These are phyloP conservation scores for Propithecus perrieri DNA, from an alignment of 2,797 vertebrate species.

Conservation along the genomic window DNA sequence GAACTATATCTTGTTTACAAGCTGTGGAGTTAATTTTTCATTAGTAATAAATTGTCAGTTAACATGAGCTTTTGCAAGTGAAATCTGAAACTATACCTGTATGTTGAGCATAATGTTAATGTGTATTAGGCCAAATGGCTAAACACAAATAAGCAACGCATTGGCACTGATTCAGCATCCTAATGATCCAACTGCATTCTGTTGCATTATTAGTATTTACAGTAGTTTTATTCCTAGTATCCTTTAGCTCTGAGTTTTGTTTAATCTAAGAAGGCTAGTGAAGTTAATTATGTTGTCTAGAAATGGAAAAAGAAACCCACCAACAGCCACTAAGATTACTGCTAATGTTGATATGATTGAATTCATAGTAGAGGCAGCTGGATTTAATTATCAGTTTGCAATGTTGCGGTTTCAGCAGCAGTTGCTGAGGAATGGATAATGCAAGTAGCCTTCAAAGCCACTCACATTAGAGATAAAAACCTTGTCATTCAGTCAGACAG, in stretches of 20 bases:
- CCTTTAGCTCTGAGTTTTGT: slow-evolving; percentile 79
- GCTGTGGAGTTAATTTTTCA: slow-evolving; percentile 34
- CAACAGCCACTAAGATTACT: slow-evolving; percentile 78
- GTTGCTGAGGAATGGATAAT: slow-evolving; percentile 85
- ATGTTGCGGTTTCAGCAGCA: slow-evolving; percentile 84
- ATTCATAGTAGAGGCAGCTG: slow-evolving; percentile 84
- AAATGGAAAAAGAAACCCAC: slow-evolving; percentile 79
- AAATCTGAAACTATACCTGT: neutral
- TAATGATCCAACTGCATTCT: slow-evolving; percentile 45
- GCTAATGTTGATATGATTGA: slow-evolving; percentile 82
- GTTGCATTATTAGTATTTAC: slow-evolving; percentile 66
- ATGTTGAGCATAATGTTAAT: neutral
- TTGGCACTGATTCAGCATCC: neutral
- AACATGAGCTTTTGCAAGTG: neutral
- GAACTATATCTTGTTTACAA: neutral
- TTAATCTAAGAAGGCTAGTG: slow-evolving; percentile 82
- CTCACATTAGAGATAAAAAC: slow-evolving; percentile 85
- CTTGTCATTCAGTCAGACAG: slow-evolving; percentile 85
- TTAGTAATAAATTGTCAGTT: neutral
- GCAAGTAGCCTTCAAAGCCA: slow-evolving; percentile 84
- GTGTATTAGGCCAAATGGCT: neutral
- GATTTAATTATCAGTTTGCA: slow-evolving; percentile 87
- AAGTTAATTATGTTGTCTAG: slow-evolving; percentile 87
- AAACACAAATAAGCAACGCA: neutral
- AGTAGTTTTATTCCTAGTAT: slow-evolving; percentile 74